Evolutionary conservation across 2,888 invertebrate genomes (phyloP), one percentile per base, ranked within the genome.

Genomic region (Myopa testacea): DNA sequence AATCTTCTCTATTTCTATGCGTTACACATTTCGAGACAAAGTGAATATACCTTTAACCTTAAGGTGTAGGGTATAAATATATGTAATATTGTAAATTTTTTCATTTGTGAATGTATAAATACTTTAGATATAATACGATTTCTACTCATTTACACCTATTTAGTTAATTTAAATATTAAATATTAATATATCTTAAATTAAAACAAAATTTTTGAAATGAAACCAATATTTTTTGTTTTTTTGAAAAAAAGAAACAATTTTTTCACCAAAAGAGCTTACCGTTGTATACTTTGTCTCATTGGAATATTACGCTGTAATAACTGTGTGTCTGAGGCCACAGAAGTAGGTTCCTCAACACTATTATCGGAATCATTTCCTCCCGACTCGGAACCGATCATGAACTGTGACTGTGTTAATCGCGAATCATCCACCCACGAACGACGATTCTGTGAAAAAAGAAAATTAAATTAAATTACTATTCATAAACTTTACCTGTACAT

Each of bases 331-430:
- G 91, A 87, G 10, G 87, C 86, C 68, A 88, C 86, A 4, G 90
- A 89, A 58, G 85, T 83, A 12, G 89, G 89, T 79, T 93, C 95
- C 83, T 95, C 94, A 69, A 91, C 91, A 81, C 95, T 95, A 71
- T 93, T 94, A 84, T 96, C 95, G 0, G 95, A 95, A 87, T 95
- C 95, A 84, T 93, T 93, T 40, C 92, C 93, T 26, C 93, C 94
- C 0, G 95, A 95, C 86, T 93, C 93, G 5, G 93, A 93, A 40
- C 93, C 93, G 71, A 93, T 88, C 6, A 93, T 92, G 79, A 93
- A 90, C 83, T 93, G 93, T 0, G 93, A 93, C 82, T 93, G 93
- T 0, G 93, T 93, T 74, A 93, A 89, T 82, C 92, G 91, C 0
- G 92, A 91, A 84, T 95, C 95, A 84, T 95, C 94, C 67, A 92